phyloP scores from a whole-genome alignment of 2,888 invertebrate genomes.

The Orchestes rusci region DNA sequence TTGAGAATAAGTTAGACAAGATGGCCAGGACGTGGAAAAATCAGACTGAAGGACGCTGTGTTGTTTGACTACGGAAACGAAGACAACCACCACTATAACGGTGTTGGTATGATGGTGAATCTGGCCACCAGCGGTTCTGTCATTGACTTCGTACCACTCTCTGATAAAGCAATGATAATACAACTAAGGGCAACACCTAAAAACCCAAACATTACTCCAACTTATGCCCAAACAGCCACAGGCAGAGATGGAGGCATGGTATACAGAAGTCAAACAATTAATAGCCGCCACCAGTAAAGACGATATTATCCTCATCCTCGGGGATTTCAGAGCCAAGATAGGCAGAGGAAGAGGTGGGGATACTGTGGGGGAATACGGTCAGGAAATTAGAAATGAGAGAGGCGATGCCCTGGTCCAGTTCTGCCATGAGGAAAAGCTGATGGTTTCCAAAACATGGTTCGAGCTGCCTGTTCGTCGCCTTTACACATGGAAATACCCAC shows the following conservation, averaged over 20 bases:
- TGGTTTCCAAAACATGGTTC: conserved; percentile 4
- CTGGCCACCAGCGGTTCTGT: conserved; percentile 2
- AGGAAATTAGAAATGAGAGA: conserved; percentile 13
- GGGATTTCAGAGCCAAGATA: neutral
- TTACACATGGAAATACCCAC: conserved; percentile 19
- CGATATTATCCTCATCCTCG: neutral
- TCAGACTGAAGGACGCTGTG: conserved; percentile 3
- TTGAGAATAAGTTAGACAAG: conserved; percentile 2
- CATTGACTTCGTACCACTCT: conserved; percentile 3
- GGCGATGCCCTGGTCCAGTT: conserved; percentile 11
- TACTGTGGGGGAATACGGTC: conserved; percentile 13
- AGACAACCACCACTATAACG: conserved; percentile 2
- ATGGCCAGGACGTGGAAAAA: conserved; percentile 2
- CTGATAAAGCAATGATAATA: neutral
- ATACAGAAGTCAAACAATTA: too few species aligned
- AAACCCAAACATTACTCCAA: neutral
- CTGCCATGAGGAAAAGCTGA: conserved; percentile 2
- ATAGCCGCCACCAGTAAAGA: neutral
- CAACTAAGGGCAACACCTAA: neutral
- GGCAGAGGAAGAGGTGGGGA: conserved; percentile 3
- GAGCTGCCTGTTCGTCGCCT: conserved; percentile 15
- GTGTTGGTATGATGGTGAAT: neutral
- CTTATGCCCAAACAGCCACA: neutral
- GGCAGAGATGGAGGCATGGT: too few species aligned
- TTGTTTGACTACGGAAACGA: conserved; percentile 2